These are phyloP conservation scores for Entomobrya multifasciata DNA, from an alignment of 2,888 invertebrate species.

Conservation along the genomic window DNA sequence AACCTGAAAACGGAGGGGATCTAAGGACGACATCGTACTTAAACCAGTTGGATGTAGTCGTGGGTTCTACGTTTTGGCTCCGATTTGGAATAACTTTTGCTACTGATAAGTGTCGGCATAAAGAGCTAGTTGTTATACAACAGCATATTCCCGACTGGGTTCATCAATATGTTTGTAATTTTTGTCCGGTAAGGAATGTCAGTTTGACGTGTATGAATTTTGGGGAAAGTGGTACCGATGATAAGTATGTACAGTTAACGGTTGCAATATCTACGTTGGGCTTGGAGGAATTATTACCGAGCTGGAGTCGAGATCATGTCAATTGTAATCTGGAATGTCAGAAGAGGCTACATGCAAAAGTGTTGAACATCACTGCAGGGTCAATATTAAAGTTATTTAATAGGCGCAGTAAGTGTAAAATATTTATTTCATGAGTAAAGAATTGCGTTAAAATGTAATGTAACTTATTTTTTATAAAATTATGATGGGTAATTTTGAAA, in stretches of 20 bases:
- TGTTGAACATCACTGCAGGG: not conserved
- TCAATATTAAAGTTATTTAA: slow-evolving; percentile 44
- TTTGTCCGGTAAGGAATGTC: slow-evolving; percentile 49
- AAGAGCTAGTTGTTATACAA: slow-evolving; percentile 30
- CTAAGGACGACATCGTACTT: not conserved
- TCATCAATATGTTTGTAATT: slow-evolving; percentile 49
- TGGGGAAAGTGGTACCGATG: not conserved
- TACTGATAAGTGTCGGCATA: slow-evolving; percentile 14
- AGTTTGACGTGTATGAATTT: slow-evolving; percentile 40
- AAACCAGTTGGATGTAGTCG: slow-evolving; percentile 49
- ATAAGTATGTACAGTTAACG: slow-evolving; percentile 17
- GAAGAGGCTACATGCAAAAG: slow-evolving; percentile 33
- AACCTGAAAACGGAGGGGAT: not conserved
- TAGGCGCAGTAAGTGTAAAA: too few relatives aligned
- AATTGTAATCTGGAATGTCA: slow-evolving; percentile 36
- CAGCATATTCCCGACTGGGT: not conserved
- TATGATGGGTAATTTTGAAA: not conserved
- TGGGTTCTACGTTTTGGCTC: slow-evolving; percentile 29
- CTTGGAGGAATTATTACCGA: not conserved
- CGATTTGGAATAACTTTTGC: slow-evolving; percentile 28
- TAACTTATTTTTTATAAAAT: not conserved
- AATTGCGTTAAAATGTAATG: too few relatives aligned
- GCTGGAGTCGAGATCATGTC: not conserved
- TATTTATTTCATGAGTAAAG: too few relatives aligned
- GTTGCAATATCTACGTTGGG: slow-evolving; percentile 16